Percentiles rank a stretch among this genome's conserved stretches.
Conservation (phyloP, 2,113 vertebrate species). For the Takifugu flavidus region DNA sequence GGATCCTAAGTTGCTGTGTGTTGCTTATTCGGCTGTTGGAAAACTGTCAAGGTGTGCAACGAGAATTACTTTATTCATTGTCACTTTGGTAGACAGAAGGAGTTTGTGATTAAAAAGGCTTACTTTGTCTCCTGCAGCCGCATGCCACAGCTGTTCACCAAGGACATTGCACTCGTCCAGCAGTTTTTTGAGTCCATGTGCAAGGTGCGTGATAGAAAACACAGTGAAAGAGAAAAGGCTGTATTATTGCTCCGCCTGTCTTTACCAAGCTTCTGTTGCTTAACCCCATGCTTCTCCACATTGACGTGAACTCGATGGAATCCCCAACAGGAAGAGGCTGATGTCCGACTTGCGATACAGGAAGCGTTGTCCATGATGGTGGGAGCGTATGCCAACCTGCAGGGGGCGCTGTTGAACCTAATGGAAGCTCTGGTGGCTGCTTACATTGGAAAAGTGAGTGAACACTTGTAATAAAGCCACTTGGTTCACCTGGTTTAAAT, state of each 20-base stretch:
- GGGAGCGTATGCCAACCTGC: constrained; percentile 89
- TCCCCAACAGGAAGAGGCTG: constrained; percentile 83
- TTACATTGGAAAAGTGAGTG: constrained; percentile 88
- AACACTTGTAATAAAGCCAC: background rate
- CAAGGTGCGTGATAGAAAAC: constrained; percentile 79
- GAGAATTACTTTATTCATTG: background rate
- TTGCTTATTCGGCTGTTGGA: constrained; percentile 96
- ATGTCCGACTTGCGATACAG: constrained; percentile 94
- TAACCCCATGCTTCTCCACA: no score
- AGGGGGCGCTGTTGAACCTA: constrained; percentile 92
- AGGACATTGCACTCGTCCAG: constrained; percentile 95
- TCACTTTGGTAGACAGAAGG: background rate
- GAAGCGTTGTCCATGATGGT: constrained; percentile 99
- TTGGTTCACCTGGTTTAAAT: background rate
- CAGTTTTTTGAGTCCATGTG: constrained; percentile 98
- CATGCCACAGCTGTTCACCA: constrained; percentile 97
- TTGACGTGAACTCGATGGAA: background rate
- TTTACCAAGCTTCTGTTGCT: background rate
- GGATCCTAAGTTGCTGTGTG: constrained; percentile 92
- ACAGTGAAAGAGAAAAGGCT: background rate
- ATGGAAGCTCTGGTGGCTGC: constrained; percentile 98
- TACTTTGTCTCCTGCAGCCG: constrained; percentile 75
- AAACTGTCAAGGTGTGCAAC: constrained; percentile 88
- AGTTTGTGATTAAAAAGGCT: background rate
- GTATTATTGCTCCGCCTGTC: background rate